A percentile compares a stretch with the other conserved stretches of the same genome.
phyloP scores from a whole-genome alignment of 2,888 invertebrate species.

The Vannuccia rotundouncinata region DNA sequence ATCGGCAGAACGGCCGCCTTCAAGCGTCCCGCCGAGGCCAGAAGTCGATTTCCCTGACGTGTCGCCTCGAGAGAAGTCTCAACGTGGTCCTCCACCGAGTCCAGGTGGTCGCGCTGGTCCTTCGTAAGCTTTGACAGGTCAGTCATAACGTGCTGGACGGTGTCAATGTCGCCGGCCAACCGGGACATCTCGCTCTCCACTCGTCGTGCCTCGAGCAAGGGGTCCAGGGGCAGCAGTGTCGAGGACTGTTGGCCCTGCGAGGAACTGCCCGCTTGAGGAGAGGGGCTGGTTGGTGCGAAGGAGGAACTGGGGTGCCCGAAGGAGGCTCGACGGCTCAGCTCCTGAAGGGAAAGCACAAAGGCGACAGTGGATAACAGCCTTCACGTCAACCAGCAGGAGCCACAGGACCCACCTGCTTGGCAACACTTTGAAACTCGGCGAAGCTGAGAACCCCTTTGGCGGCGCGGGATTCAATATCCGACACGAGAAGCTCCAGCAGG shows the following conservation, averaged over 20 bases:
- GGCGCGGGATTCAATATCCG: not conserved
- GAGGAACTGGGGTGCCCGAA: not conserved
- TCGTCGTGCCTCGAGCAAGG: not conserved
- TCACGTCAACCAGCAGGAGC: too few species aligned
- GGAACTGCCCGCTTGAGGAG: too few species aligned
- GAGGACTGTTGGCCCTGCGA: not conserved
- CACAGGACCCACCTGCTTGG: not conserved
- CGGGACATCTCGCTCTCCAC: not conserved
- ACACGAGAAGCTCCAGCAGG: not conserved
- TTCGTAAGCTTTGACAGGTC: not conserved
- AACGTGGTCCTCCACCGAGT: not conserved
- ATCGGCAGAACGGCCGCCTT: not conserved
- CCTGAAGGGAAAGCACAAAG: not conserved
- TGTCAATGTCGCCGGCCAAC: not conserved
- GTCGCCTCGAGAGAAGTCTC: not conserved
- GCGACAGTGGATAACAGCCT: too few species aligned
- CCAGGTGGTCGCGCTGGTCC: not conserved
- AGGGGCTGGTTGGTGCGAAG: not conserved
- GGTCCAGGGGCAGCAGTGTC: not conserved
- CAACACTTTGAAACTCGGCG: not conserved
- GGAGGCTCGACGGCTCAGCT: not conserved
- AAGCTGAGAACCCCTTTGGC: not conserved
- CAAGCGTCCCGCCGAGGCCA: not conserved
- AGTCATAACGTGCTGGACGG: not conserved
- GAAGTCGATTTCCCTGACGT: not conserved